phyloP scores from a whole-genome alignment of 2,797 vertebrate genomes.

The Pterois miles region DNA sequence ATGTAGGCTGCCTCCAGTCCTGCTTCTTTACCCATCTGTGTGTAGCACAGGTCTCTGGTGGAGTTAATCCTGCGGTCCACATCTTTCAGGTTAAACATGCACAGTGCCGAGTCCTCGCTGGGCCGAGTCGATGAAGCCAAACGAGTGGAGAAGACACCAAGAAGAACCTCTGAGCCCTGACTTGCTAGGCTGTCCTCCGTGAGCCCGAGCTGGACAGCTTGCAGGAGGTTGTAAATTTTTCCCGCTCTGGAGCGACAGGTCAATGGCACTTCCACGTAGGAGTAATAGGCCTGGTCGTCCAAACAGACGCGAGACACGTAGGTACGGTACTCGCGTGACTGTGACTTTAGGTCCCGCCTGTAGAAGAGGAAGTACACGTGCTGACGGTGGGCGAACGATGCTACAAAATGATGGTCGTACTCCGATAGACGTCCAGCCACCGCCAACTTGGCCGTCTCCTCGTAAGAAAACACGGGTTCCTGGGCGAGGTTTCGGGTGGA shows the following conservation, averaged over 20 bases:
- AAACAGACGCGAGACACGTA: constrained; percentile 94
- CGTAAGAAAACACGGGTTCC: constrained; percentile 94
- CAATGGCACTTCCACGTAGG: constrained; percentile 94
- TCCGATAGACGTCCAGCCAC: constrained; percentile 95
- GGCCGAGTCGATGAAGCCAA: constrained; percentile 81
- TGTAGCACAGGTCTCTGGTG: constrained; percentile 96
- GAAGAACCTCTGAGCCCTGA: constrained; percentile 81
- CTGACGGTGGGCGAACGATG: constrained; percentile 88
- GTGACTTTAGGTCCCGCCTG: constrained; percentile 92
- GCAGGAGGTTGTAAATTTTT: constrained; percentile 90
- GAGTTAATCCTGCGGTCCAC: constrained; percentile 89
- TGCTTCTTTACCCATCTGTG: constrained; percentile 87
- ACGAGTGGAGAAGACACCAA: constrained; percentile 90
- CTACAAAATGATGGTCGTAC: constrained; percentile 96
- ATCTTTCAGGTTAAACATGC: constrained; percentile 89
- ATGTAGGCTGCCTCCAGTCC: constrained; percentile 92
- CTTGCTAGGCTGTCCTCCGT: constrained; percentile 55
- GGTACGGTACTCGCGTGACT: constrained; percentile 91
- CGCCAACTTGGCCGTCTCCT: constrained; percentile 95
- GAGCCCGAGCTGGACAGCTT: constrained; percentile 88
- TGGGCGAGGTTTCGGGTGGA: constrained; percentile 92
- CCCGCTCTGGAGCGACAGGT: constrained; percentile 84
- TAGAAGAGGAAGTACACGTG: constrained; percentile 97
- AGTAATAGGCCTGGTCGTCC: constrained; percentile 95
- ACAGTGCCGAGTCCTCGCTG: constrained; percentile 92